A percentile compares a stretch with the other conserved stretches of the same genome.
These are phyloP conservation scores for Sycophaga agraensis DNA, from an alignment of 1,140 invertebrate species.

Conservation along the genomic window DNA sequence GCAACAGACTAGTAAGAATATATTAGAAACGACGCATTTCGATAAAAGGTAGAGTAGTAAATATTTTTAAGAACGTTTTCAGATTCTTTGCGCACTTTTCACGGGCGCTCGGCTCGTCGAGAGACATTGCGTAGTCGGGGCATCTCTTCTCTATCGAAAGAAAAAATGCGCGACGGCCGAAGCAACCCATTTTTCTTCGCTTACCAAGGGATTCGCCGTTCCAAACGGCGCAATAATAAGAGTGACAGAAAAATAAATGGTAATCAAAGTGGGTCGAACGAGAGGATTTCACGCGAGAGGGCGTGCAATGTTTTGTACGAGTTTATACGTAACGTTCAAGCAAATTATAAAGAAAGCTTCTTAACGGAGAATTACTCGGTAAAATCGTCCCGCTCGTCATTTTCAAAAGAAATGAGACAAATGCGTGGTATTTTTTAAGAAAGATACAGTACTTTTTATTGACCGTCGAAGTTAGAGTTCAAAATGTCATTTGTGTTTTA, in stretches of 20 bases:
- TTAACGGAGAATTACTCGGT: not conserved
- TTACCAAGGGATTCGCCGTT: not conserved
- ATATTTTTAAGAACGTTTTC: not conserved
- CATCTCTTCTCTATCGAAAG: not conserved
- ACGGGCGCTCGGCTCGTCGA: conserved; percentile 22
- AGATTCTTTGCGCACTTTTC: too few relatives aligned
- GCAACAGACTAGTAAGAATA: not conserved
- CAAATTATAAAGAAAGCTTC: not conserved
- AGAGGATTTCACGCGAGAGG: conserved; percentile 12
- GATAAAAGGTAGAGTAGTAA: not conserved
- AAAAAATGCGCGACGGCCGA: not conserved
- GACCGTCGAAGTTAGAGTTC: conserved; percentile 22
- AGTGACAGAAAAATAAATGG: not conserved
- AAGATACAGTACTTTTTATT: conserved; percentile 30
- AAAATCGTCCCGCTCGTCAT: conserved; percentile 15
- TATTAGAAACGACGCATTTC: not conserved
- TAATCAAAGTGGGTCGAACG: not conserved
- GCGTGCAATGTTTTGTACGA: not conserved
- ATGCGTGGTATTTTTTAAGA: conserved; percentile 17
- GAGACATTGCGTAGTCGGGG: conserved; percentile 29
- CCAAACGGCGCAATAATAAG: not conserved
- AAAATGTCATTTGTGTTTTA: conserved; percentile 22
- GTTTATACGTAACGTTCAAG: not conserved
- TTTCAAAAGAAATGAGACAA: conserved; percentile 1
- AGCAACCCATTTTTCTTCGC: not conserved